Conservation (phyloP, 2,113 vertebrate species). For the Labrus mixtus region DNA sequence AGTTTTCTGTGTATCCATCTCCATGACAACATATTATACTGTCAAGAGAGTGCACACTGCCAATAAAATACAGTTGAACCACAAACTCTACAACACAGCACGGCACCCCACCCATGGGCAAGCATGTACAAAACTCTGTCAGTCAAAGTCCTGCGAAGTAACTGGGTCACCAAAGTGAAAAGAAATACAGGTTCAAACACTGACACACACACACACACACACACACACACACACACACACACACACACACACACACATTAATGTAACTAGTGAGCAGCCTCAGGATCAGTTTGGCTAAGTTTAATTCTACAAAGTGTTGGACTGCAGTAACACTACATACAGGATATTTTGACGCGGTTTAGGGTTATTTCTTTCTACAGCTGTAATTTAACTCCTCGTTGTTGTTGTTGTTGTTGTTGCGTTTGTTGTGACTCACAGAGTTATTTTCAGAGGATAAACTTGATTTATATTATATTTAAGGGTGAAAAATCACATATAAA, state of each 20-base stretch:
- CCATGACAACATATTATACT: slow-evolving; percentile 47
- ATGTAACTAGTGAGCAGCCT: slow-evolving; percentile 1
- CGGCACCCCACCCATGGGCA: slow-evolving; percentile 59
- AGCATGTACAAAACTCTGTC: slow-evolving; percentile 40
- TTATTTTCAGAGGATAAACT: too few relatives aligned
- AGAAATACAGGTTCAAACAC: slow-evolving; percentile 21
- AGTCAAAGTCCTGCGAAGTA: slow-evolving; percentile 32
- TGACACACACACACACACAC: slow-evolving; percentile 8
- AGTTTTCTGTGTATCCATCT: slow-evolving; percentile 31
- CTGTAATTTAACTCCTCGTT: neutral
- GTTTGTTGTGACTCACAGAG: neutral
- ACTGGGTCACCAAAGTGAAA: slow-evolving; percentile 38
- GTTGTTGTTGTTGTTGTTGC: slow-evolving; percentile 17
- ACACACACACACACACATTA: too few relatives aligned
- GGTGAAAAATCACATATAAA: too few relatives aligned
- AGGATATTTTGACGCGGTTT: slow-evolving; percentile 1
- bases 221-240: too few relatives aligned
- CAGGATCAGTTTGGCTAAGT: neutral
- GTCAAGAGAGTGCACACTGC: slow-evolving; percentile 19
- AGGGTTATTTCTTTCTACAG: neutral
- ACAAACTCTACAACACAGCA: slow-evolving; percentile 32
- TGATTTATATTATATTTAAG: too few relatives aligned
- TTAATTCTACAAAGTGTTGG: neutral
- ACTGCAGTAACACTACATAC: neutral
- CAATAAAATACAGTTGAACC: slow-evolving; percentile 56